A percentile compares a stretch with the other conserved stretches of the same genome.
Conservation (phyloP, 2,797 vertebrate species). For the Parotocinclus haroldoi region DNA sequence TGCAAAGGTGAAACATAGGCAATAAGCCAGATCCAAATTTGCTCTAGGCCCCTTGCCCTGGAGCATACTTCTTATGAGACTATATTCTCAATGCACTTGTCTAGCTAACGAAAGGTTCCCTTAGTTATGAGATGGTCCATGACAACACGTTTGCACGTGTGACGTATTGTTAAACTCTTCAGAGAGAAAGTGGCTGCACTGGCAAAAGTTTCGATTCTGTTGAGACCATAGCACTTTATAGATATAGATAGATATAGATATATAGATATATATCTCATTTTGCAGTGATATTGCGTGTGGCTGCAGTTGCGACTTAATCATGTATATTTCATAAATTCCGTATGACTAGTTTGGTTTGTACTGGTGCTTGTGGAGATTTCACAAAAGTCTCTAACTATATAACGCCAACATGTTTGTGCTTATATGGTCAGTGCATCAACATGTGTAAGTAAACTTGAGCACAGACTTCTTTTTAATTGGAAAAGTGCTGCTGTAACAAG, state of each 20-base stretch:
- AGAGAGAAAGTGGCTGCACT: too few relatives aligned
- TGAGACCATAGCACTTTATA: too few relatives aligned
- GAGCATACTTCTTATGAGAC: conserved; percentile 6
- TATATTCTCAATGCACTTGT: conserved; percentile 8
- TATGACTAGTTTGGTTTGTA: not conserved
- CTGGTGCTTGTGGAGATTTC: conserved; percentile 5
- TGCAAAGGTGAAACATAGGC: not conserved
- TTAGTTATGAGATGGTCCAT: not conserved
- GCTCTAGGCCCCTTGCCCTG: not conserved
- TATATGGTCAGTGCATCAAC: not conserved
- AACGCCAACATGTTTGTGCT: not conserved
- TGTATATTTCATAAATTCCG: too few relatives aligned
- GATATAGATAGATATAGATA: too few relatives aligned
- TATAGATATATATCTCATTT: too few relatives aligned
- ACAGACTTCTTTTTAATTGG: not conserved
- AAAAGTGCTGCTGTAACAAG: not conserved
- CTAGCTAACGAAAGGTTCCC: not conserved
- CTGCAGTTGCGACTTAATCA: too few relatives aligned
- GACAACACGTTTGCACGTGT: not conserved
- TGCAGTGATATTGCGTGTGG: too few relatives aligned
- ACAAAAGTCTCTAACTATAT: not conserved
- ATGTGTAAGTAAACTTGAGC: not conserved
- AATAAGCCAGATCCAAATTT: not conserved
- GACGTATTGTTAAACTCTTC: not conserved
- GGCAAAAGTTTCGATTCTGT: too few relatives aligned